Evolutionary conservation across 2,113 vertebrate genomes (phyloP), one percentile per base, ranked within the genome.

Genomic region (Gorsachius goisagi): DNA sequence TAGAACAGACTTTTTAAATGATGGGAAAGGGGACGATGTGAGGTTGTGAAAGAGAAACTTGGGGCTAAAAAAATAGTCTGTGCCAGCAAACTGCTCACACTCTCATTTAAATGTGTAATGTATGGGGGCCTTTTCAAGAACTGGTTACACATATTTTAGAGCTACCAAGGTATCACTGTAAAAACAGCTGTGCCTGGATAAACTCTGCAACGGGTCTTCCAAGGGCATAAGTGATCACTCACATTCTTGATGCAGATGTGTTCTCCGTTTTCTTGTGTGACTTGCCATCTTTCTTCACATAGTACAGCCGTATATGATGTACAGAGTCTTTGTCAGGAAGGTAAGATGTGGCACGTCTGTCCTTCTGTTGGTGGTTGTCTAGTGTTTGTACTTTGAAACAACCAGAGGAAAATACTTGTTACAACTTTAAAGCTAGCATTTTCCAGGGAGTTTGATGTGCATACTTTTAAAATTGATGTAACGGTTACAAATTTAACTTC

Each of bases 111-210:
- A 81, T 85, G 23, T 58, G 49, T 71, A 81, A 69, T n/a, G 69
- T 50, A 44, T 44, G 41, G 41, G 77, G 37, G 80, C 80, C 80
- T 93, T 91, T 66, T 28, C 14, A 26, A 53, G 87, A 90, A 81
- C 67, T 87, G 62, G 89, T 55, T 83, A 28, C 39, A 71, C 81
- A 47, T 95, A 78, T 94, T 85, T 89, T 94, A 89, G 91, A 82
- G 80, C 62, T 90, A 35, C 58, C 32, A 14, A 41, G 45, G 82
- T 91, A 74, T 93, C 60, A 9, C 66, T 96, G 77, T 85, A 59
- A 79, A 95, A 91, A 73, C 37, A 81, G 74, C 50, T 93, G 66
- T 64, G 89, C 64, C 78, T n/a, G 59, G 81, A 16, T 79, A 27
- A 69, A 68, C 78, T 74, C 72, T n/a, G 62, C 28, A 58, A 45